Percentiles rank a stretch among this genome's conserved stretches.
phyloP scores from a whole-genome alignment of 2,113 vertebrate genomes.

The Ceyx margarethae region DNA sequence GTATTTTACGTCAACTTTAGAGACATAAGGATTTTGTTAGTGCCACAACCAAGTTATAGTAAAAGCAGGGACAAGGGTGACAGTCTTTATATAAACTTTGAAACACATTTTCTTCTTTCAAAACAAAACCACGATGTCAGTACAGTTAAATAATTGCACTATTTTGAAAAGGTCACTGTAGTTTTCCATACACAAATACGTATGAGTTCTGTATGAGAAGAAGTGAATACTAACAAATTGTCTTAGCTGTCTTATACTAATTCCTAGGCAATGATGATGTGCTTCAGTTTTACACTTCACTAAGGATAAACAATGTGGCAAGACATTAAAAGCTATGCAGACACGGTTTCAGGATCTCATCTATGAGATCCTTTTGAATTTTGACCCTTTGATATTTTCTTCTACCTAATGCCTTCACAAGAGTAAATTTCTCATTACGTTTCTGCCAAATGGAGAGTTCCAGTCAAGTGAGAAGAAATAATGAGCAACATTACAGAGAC shows the following conservation, averaged over 20 bases:
- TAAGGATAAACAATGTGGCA: slow-evolving; percentile 34
- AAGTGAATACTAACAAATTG: slow-evolving; percentile 1
- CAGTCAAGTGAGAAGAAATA: slow-evolving; percentile 36
- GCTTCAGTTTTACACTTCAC: slow-evolving; percentile 35
- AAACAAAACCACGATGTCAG: background rate
- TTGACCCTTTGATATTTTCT: background rate
- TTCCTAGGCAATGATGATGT: slow-evolving; percentile 41
- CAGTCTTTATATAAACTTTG: background rate
- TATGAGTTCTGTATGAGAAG: background rate
- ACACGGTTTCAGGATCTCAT: slow-evolving; percentile 53
- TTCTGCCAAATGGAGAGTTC: slow-evolving; percentile 49
- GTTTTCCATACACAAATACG: background rate
- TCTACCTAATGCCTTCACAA: slow-evolving; percentile 41
- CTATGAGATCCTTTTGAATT: slow-evolving; percentile 24
- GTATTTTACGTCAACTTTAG: background rate
- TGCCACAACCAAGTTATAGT: background rate
- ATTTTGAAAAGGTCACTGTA: background rate
- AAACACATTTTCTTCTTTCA: background rate
- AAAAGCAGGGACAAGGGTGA: background rate
- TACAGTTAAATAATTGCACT: background rate
- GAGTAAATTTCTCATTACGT: slow-evolving; percentile 57
- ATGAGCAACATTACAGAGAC: background rate
- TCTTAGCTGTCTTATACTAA: slow-evolving; percentile 22
- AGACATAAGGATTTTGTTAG: background rate
- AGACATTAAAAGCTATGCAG: slow-evolving; percentile 41